phyloP scores from a whole-genome alignment of 2,888 invertebrate genomes.

The Dryomyza anilis region DNA sequence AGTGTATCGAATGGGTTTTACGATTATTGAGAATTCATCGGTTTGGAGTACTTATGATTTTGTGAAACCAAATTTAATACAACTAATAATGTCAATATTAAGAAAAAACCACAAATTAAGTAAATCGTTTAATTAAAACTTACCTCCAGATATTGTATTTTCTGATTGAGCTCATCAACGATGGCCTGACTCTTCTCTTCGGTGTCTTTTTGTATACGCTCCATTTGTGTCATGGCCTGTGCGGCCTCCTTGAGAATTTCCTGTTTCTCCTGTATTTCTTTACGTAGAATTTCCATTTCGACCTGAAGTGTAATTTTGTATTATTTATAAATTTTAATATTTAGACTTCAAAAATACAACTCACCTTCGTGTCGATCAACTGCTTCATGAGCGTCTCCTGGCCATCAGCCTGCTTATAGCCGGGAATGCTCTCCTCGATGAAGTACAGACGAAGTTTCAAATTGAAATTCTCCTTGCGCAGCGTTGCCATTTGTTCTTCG shows the following conservation, averaged over 20 bases:
- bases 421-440: constrained; percentile 74
- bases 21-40: no score
- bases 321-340: not conserved
- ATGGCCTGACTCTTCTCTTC: constrained; percentile 53
- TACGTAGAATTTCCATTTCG: constrained; percentile 75
- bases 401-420: constrained; percentile 59
- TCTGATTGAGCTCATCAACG: constrained; percentile 57
- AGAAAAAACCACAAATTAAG: not conserved
- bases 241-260: constrained; percentile 84
- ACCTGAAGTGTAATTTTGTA: no score
- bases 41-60: no score
- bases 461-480: constrained; percentile 92
- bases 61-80: no score
- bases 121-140: constrained; percentile 14
- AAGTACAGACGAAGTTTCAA: constrained; percentile 89
- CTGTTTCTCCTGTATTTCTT: constrained; percentile 81
- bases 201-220: constrained; percentile 66
- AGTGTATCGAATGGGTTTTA: no score
- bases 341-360: no score
- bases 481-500: constrained; percentile 80
- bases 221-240: constrained; percentile 78
- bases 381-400: constrained; percentile 64
- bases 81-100: not conserved
- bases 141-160: constrained; percentile 54
- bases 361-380: constrained; percentile 71